Evolutionary conservation across 2,113 vertebrate species (phyloP).

Genomic region (Cinclus mexicanus): DNA sequence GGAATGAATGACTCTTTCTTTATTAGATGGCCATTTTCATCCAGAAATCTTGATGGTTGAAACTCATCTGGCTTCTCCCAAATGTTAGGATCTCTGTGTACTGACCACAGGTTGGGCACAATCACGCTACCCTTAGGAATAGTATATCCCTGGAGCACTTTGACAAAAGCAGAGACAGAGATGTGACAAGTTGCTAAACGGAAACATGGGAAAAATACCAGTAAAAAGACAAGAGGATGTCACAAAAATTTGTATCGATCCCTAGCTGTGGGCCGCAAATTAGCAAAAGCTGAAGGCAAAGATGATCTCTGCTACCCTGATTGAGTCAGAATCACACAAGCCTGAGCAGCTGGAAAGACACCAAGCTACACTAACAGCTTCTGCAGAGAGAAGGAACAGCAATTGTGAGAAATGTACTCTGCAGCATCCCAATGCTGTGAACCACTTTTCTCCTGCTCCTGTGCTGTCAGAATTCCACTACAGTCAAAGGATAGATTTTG

Average conservation of each 20-base stretch:
- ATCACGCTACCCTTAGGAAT: constrained; percentile 91
- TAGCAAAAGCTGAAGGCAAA: neutral
- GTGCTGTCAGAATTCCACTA: neutral
- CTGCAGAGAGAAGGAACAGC: neutral
- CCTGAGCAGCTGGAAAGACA: neutral
- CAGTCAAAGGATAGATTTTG: neutral
- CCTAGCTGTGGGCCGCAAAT: neutral
- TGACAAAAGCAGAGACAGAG: constrained; percentile 10
- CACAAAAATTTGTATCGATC: accelerated
- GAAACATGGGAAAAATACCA: neutral
- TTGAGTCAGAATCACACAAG: neutral
- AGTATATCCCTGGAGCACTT: constrained; percentile 89
- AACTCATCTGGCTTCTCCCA: constrained; percentile 92
- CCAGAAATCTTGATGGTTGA: constrained; percentile 86
- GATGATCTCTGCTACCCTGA: neutral
- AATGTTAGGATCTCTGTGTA: constrained; percentile 88
- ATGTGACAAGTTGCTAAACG: neutral
- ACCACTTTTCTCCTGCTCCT: neutral
- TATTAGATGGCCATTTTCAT: constrained; percentile 83
- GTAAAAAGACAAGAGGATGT: neutral
- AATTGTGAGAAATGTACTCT: neutral
- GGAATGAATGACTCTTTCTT: constrained; percentile 92
- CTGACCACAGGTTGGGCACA: constrained; percentile 89
- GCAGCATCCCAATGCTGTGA: neutral
- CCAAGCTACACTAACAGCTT: neutral